A percentile compares a stretch with the other conserved stretches of the same genome.
Evolutionary conservation across 1,140 invertebrate species (phyloP).

Genomic region (Druon quercuslanigerum): DNA sequence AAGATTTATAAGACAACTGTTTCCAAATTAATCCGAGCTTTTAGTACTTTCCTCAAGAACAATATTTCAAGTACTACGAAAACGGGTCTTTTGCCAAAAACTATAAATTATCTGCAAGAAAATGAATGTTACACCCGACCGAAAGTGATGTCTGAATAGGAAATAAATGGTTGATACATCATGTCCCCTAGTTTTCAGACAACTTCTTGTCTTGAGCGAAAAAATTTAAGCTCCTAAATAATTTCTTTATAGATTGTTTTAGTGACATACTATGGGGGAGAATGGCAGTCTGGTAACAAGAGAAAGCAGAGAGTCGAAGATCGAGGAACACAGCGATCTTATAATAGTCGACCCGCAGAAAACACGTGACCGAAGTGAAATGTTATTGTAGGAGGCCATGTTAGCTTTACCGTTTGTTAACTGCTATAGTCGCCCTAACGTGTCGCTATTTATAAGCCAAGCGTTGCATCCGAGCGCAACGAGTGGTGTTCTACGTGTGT

Average conservation of each 20-base stretch:
- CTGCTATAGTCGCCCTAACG: slow-evolving; percentile 56
- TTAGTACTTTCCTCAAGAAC: too few species aligned
- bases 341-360: slow-evolving; percentile 64
- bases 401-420: slow-evolving; percentile 73
- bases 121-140: too few species aligned
- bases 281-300: slow-evolving; percentile 30
- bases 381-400: slow-evolving; percentile 71
- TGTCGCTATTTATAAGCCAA: slow-evolving; percentile 67
- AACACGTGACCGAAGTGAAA: slow-evolving; percentile 69
- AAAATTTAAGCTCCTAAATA: slow-evolving; percentile 23
- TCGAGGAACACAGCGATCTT: slow-evolving; percentile 56
- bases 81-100: too few species aligned
- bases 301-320: slow-evolving; percentile 31
- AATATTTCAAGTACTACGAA: too few species aligned
- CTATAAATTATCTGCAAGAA: too few species aligned
- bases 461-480: slow-evolving; percentile 54
- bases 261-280: slow-evolving; percentile 17
- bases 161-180: too few species aligned
- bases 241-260: slow-evolving; percentile 27
- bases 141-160: too few species aligned
- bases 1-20: neutral
- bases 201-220: neutral
- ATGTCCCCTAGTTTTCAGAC: slow-evolving; percentile 8
- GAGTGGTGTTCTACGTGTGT: slow-evolving; percentile 59
- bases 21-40: neutral